Percentiles rank a stretch among this genome's conserved stretches.
Evolutionary conservation across 1,140 invertebrate genomes (phyloP).

Genomic region (Coenobita brevimanus): DNA sequence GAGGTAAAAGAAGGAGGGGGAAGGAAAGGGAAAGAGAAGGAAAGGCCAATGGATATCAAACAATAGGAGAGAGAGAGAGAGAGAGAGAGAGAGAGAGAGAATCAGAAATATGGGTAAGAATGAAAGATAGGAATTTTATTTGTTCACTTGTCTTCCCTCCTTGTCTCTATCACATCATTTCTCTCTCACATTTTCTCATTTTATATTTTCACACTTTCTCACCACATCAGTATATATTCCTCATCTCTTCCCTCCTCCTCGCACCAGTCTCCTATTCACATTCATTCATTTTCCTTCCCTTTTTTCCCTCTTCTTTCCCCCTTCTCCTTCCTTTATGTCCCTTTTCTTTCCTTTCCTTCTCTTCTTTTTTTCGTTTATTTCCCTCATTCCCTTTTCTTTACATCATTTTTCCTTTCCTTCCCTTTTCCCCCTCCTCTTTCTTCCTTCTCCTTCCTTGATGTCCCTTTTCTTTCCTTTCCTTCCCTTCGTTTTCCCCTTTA

Average conservation of each 20-base stretch:
- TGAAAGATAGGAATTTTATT: neutral
- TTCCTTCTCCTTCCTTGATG: neutral
- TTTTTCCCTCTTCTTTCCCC: neutral
- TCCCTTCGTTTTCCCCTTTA: neutral
- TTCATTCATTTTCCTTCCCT: neutral
- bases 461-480: neutral
- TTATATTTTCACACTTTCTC: neutral
- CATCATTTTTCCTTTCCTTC: neutral
- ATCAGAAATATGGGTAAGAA: neutral
- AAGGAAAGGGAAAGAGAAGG: neutral
- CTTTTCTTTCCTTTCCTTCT: neutral
- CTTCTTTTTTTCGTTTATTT: neutral
- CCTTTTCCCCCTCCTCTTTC: too few relatives aligned
- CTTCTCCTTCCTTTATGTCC: neutral
- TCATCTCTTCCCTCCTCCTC: neutral
- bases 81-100: constrained; percentile 11
- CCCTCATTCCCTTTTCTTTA: neutral
- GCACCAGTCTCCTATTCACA: neutral
- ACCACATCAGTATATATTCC: neutral
- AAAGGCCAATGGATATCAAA: too few relatives aligned
- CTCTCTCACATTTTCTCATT: neutral
- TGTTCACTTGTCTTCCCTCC: neutral
- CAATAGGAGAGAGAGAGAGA: constrained; percentile 11
- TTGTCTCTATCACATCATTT: neutral
- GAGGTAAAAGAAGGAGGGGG: neutral